Evolutionary conservation across 2,888 invertebrate species (phyloP).

Genomic region (Phortica okadai): DNA sequence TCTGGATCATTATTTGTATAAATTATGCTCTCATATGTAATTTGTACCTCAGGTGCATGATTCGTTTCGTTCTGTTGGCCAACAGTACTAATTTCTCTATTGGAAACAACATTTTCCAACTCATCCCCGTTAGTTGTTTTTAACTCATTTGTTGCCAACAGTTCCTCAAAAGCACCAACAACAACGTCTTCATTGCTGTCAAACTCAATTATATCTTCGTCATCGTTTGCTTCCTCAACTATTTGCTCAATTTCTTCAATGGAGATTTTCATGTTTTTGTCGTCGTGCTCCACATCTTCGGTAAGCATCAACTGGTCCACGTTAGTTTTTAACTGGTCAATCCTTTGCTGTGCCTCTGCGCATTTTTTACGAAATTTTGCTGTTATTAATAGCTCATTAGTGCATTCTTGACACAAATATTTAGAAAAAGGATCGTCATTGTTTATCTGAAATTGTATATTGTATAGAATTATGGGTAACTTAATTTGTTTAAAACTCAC

Average conservation of each 20-base stretch:
- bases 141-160: too few species aligned
- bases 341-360: constrained; percentile 56
- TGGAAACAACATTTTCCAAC: too few species aligned
- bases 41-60: too few species aligned
- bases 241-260: constrained; percentile 5
- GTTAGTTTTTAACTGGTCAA: constrained; percentile 35
- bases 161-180: too few species aligned
- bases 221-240: not conserved
- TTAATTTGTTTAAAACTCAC: constrained; percentile 46
- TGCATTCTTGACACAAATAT: constrained; percentile 72
- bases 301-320: not conserved
- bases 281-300: too few species aligned
- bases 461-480: not conserved
- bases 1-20: too few species aligned
- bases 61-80: too few species aligned
- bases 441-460: constrained; percentile 56
- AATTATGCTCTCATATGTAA: too few species aligned
- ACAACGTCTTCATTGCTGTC: too few species aligned
- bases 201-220: not conserved
- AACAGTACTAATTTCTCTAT: too few species aligned
- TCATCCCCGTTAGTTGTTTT: too few species aligned
- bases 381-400: constrained; percentile 68
- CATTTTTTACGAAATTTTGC: constrained; percentile 73
- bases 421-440: constrained; percentile 64
- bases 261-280: not conserved